Base-by-base conservation (phyloP, 2,797 vertebrate genomes). In the Pantherophis alleghaniensis region DNA sequence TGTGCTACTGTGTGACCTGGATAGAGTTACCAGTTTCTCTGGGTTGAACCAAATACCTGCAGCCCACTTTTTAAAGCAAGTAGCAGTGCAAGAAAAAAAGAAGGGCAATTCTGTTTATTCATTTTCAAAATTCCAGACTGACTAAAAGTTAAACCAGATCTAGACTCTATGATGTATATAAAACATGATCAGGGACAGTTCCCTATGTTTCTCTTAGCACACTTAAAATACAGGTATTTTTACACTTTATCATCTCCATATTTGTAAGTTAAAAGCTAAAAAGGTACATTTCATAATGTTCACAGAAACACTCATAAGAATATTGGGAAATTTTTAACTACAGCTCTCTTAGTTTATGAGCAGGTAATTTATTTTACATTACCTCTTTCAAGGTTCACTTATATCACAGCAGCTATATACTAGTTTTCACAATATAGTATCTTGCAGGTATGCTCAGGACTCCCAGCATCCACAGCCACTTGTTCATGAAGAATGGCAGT, bases 1-100 rank as follows among this genome's bases (percentile, higher is more conserved):
- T 92, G 56, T 92, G 96, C 95, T 95, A 96, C 94, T 89, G 92
- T 95, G 94, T 95, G 96, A 95, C 96, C 94, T 94, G 95, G 97
- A 96, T 97, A 96, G 0, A 0, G 95, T 97, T 97, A 97, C 96
- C 59, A 2, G 92, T 96, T 93, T 92, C 92, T 94, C 91, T 87
- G 63, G 26, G 92, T 93, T 95, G 95, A 95, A 90, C 90, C 90
- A 94, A 95, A 95, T 92, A 94, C 91, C 91, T 94, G 93, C 91
- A 93, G 91, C 92, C 95, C 93, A 89, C 95, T 96, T 95, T 94
- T 94, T 96, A 94, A 83, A 61, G 69, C 92, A 95, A 95, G 94
- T 9, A 61, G 69, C 55, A 94, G 94, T 14, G 13, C 89, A 60
- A 92, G 96, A 22, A 10, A 3, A 14, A 12, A 13, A 60, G 92